Percentiles rank a stretch among this genome's conserved stretches.
Evolutionary conservation across 2,797 vertebrate species (phyloP).

Genomic region (Lepilemur septentrionalis): DNA sequence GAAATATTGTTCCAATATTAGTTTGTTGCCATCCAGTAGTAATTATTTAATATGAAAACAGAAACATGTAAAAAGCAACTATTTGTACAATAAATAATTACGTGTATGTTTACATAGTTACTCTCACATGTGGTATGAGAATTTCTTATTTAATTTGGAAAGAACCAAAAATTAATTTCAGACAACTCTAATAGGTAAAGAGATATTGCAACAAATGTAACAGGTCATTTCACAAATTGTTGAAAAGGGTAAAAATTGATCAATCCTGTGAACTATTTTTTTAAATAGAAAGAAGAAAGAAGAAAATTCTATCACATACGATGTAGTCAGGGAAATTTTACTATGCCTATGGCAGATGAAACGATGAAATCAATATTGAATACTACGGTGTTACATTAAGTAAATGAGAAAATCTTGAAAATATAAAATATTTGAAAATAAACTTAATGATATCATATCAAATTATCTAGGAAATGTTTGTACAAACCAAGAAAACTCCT

Average conservation of each 20-base stretch:
- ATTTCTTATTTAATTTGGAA: slow-evolving; percentile 76
- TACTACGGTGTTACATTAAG: slow-evolving; percentile 41
- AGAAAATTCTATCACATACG: slow-evolving; percentile 57
- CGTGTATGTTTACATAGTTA: slow-evolving; percentile 57
- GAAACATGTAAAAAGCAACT: slow-evolving; percentile 63
- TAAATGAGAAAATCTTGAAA: slow-evolving; percentile 50
- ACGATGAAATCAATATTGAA: slow-evolving; percentile 73
- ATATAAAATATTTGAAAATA: slow-evolving; percentile 67
- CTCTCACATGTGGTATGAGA: slow-evolving; percentile 54
- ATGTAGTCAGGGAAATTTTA: slow-evolving; percentile 42
- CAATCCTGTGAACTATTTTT: slow-evolving; percentile 51
- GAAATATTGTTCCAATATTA: slow-evolving; percentile 70
- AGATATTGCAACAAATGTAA: slow-evolving; percentile 18
- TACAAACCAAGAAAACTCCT: slow-evolving; percentile 48
- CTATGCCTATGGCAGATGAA: background rate
- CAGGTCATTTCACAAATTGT: slow-evolving; percentile 11
- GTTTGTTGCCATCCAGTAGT: slow-evolving; percentile 62
- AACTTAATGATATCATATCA: slow-evolving; percentile 61
- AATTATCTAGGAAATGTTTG: slow-evolving; percentile 13
- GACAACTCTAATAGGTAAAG: slow-evolving; percentile 70
- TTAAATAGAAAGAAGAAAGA: slow-evolving; percentile 70
- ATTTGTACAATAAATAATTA: slow-evolving; percentile 72
- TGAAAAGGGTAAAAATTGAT: background rate
- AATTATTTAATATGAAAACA: slow-evolving; percentile 67
- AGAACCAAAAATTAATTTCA: slow-evolving; percentile 72